phyloP scores from a whole-genome alignment of 2,797 vertebrate species.

The Schizopygopsis malacanthus region DNA sequence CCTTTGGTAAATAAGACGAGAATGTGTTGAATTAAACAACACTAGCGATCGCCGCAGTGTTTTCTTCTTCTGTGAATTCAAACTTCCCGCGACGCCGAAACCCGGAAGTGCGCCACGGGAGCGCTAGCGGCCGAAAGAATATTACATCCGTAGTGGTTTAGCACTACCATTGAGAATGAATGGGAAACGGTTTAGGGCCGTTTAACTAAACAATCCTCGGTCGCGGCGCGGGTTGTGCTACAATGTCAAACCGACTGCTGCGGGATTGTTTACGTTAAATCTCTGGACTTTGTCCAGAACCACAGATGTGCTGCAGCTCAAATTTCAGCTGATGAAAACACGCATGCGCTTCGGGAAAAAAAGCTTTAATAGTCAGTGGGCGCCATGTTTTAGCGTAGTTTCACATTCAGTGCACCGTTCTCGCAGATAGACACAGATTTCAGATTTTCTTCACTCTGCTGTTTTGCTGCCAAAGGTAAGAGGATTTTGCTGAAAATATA shows the following conservation, averaged over 20 bases:
- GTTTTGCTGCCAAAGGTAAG: constrained; percentile 14
- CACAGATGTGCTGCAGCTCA: neutral
- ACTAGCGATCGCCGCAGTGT: too few species aligned
- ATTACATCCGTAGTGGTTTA: too few species aligned
- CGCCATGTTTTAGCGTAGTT: neutral
- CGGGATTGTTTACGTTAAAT: neutral
- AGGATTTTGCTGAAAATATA: neutral
- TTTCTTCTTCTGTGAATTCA: too few species aligned
- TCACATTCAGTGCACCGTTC: neutral
- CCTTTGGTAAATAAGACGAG: too few species aligned
- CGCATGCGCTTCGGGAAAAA: neutral
- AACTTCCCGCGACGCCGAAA: too few species aligned
- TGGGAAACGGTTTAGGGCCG: too few species aligned
- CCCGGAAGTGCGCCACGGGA: too few species aligned
- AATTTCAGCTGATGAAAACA: neutral
- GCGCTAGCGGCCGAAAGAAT: too few species aligned
- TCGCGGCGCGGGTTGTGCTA: too few species aligned
- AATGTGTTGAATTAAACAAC: too few species aligned
- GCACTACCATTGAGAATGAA: too few species aligned
- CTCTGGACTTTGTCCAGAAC: neutral
- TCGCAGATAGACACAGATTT: neutral
- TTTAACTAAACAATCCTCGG: fast-evolving
- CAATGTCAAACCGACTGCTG: too few species aligned
- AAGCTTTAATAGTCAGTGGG: neutral
- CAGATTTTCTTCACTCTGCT: neutral